These are phyloP conservation scores for Melanostoma scalare DNA, from an alignment of 2,888 invertebrate genomes.

Conservation along the genomic window DNA sequence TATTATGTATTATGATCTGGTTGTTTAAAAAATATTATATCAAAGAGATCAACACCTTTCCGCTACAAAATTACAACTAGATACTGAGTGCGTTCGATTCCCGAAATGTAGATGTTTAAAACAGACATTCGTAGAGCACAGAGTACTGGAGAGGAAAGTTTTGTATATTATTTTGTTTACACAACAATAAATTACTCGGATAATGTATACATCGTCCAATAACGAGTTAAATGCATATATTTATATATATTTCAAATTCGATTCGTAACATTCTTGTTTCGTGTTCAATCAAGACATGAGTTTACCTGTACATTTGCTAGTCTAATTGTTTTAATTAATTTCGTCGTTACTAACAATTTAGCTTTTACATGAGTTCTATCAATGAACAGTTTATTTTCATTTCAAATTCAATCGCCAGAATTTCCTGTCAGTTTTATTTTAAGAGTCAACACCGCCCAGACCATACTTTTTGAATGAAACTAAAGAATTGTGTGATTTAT, in stretches of 20 bases:
- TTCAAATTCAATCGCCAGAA: no score
- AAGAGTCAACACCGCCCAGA: no score
- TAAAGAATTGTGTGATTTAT: no score
- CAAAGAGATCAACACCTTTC: conserved; percentile 58
- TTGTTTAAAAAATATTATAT: conserved; percentile 6
- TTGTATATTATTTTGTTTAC: conserved; percentile 74
- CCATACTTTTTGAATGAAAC: no score
- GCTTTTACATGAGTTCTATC: no score
- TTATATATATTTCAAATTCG: conserved; percentile 39
- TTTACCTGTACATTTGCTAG: no score
- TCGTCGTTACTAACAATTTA: no score
- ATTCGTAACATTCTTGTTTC: conserved; percentile 47
- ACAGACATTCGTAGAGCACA: conserved; percentile 38
- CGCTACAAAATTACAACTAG: conserved; percentile 63
- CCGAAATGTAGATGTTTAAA: conserved; percentile 33
- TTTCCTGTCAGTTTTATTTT: no score
- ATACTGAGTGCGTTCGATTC: conserved; percentile 31
- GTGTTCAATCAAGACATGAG: background rate
- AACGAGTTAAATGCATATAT: conserved; percentile 26
- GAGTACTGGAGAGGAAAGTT: conserved; percentile 36
- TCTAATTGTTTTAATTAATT: no score
- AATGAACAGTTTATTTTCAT: no score
- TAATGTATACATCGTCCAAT: conserved; percentile 59
- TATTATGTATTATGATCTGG: no score
- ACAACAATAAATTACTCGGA: conserved; percentile 74